phyloP scores from a whole-genome alignment of 2,113 vertebrate species.

The Malaclemys terrapin region DNA sequence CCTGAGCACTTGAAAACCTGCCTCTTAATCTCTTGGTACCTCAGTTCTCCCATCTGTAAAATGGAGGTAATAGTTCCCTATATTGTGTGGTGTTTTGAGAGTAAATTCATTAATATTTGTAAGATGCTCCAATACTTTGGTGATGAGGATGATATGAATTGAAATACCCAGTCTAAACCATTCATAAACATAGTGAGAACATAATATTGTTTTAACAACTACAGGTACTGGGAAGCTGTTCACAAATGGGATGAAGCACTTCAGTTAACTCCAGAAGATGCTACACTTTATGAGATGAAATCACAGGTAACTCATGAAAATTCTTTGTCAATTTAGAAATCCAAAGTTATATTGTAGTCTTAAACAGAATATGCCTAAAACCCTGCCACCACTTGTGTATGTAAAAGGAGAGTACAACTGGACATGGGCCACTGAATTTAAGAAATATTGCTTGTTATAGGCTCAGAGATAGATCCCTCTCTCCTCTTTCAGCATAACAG shows the following conservation, averaged over 20 bases:
- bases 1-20: neutral
- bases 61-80: neutral
- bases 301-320: conserved; percentile 88
- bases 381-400: neutral
- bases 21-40: neutral
- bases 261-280: conserved; percentile 92
- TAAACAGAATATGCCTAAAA: neutral
- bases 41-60: neutral
- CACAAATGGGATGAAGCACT: conserved; percentile 96
- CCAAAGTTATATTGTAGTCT: neutral
- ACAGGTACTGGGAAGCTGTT: conserved; percentile 91
- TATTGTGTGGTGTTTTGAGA: neutral
- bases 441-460: neutral
- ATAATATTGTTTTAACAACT: conserved; percentile 62
- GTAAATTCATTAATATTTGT: neutral
- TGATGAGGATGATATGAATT: neutral
- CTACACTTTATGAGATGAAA: conserved; percentile 96
- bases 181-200: conserved; percentile 37
- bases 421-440: neutral
- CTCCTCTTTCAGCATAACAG: neutral
- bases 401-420: neutral
- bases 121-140: neutral
- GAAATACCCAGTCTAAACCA: neutral
- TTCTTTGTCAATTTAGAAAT: neutral
- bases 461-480: neutral